phyloP scores from a whole-genome alignment of 23 tunicate genomes.

The Styela plicata region DNA sequence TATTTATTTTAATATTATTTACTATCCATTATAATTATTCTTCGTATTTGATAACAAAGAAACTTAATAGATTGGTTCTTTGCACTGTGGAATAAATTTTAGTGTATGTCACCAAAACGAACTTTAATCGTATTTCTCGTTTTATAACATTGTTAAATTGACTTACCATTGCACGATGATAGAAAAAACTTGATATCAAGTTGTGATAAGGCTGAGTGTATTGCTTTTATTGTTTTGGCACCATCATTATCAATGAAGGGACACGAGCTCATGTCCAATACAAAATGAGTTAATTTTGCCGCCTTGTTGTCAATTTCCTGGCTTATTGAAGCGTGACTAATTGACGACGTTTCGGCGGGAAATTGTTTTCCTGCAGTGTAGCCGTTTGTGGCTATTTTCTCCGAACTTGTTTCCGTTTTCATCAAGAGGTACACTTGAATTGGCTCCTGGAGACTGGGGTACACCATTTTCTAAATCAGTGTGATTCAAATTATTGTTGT shows the following conservation, averaged over 20 bases:
- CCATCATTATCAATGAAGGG: slow-evolving; percentile 82
- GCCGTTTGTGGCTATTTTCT: neutral
- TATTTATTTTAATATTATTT: too few relatives aligned
- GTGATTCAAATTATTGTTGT: neutral
- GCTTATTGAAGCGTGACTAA: neutral
- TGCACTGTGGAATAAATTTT: too few relatives aligned
- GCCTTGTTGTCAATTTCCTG: neutral
- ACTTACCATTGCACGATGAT: neutral
- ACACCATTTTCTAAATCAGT: neutral
- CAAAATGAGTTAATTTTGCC: slow-evolving; percentile 6
- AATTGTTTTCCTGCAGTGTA: neutral
- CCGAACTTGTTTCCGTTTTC: neutral
- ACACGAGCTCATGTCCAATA: slow-evolving; percentile 65
- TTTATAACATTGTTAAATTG: too few relatives aligned
- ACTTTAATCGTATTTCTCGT: too few relatives aligned
- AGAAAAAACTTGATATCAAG: neutral
- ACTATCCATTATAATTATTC: too few relatives aligned
- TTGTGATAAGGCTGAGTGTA: neutral
- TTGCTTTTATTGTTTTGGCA: neutral
- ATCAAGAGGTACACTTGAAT: neutral
- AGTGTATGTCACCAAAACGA: too few relatives aligned
- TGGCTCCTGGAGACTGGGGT: neutral
- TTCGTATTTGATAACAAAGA: too few relatives aligned
- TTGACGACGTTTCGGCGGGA: neutral
- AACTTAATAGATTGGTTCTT: too few relatives aligned